phyloP scores from a whole-genome alignment of 37 sponge, comb jelly and placozoan species.

The Hormiphora californensis region DNA sequence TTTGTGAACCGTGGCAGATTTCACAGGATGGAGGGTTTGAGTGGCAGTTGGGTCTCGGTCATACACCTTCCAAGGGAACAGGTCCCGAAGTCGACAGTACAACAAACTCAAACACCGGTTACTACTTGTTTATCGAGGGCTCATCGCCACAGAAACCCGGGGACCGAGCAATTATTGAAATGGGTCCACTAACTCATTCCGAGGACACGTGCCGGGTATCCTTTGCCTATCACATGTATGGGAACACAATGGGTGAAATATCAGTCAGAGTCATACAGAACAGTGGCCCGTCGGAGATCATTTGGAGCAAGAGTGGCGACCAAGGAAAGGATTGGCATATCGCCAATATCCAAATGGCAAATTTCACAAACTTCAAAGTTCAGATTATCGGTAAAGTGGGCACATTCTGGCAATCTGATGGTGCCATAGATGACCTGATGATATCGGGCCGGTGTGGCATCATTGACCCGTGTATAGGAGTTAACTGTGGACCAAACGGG shows the following conservation, averaged over 20 bases:
- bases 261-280: not conserved
- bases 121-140: not conserved
- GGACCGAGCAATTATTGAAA: not conserved
- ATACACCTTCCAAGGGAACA: slow-evolving; percentile 19
- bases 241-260: not conserved
- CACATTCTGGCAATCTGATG: not conserved
- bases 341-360: not conserved
- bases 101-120: not conserved
- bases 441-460: not conserved
- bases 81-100: not conserved
- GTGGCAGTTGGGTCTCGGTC: not conserved
- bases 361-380: not conserved
- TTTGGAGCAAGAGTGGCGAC: not conserved
- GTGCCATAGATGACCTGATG: not conserved
- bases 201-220: not conserved
- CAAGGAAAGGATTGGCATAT: not conserved
- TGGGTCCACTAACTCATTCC: not conserved
- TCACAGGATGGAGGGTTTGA: not conserved
- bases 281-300: not conserved
- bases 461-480: not conserved
- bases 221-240: slow-evolving; percentile 38
- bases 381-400: not conserved
- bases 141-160: not conserved
- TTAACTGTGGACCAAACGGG: not conserved
- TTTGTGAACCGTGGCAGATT: not conserved